These are phyloP conservation scores for Grammomys dolichurus DNA, from an alignment of 2,113 vertebrate genomes.

Conservation along the genomic window DNA sequence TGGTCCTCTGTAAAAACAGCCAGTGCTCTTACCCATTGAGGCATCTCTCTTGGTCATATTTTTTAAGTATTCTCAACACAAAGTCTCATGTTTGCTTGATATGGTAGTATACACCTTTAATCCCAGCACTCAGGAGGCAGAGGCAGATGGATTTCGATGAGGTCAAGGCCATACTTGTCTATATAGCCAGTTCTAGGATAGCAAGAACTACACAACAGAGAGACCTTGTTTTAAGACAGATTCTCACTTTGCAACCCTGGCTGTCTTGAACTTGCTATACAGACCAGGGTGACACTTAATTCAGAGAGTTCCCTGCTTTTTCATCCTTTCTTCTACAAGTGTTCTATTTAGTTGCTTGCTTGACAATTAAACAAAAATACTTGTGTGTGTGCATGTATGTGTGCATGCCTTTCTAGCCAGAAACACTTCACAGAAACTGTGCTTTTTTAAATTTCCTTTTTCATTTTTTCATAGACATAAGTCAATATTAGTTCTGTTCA, in stretches of 20 bases:
- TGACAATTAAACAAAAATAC: slow-evolving; percentile 12
- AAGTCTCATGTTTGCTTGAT: background rate
- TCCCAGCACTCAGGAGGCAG: background rate
- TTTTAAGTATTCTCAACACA: slow-evolving; percentile 26
- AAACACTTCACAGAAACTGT: background rate
- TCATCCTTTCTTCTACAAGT: slow-evolving; percentile 32
- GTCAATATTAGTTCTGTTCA: slow-evolving; percentile 44
- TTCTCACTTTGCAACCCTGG: background rate
- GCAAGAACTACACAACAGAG: background rate
- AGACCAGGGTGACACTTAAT: background rate
- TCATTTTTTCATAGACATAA: background rate
- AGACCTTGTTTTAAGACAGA: background rate
- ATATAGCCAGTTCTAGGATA: background rate
- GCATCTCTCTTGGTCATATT: background rate
- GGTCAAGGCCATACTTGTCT: background rate
- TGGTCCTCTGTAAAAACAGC: background rate
- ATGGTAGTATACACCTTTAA: background rate
- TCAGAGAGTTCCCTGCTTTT: background rate
- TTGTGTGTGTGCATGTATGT: background rate
- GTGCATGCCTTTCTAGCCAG: background rate
- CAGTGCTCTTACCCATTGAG: background rate
- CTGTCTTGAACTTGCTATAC: background rate
- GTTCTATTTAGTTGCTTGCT: slow-evolving; percentile 45
- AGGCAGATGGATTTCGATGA: background rate
- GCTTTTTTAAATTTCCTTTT: background rate